Percentiles rank a stretch among this genome's conserved stretches.
phyloP scores from a whole-genome alignment of 2,797 vertebrate genomes.

The Sciaenops ocellatus region DNA sequence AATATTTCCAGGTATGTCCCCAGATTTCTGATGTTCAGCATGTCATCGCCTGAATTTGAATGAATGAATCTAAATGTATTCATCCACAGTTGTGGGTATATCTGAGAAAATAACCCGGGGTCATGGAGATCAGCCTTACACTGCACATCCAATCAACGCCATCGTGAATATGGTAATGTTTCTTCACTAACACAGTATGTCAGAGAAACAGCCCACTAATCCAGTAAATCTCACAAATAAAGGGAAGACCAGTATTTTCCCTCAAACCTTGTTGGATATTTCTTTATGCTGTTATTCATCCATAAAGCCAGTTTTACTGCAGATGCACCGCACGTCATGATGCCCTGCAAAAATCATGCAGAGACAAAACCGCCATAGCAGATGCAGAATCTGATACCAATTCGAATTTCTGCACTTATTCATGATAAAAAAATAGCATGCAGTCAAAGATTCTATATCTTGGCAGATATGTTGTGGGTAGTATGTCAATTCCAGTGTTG shows the following conservation, averaged over 20 bases:
- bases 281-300: background rate
- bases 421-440: background rate
- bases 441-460: background rate
- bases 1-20: too few species aligned
- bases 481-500: background rate
- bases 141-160: background rate
- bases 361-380: background rate
- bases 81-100: background rate
- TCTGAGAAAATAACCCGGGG: background rate
- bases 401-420: background rate
- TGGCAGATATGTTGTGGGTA: background rate
- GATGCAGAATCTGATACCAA: background rate
- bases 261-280: background rate
- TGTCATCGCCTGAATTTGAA: background rate
- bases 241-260: background rate
- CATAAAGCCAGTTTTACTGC: background rate
- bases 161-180: conserved; percentile 5
- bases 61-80: background rate
- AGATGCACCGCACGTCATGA: background rate
- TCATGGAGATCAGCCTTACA: background rate
- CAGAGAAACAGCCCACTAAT: conserved; percentile 1
- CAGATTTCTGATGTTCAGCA: background rate
- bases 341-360: background rate
- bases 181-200: background rate
- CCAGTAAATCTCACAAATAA: background rate